Evolutionary conservation across 2,888 invertebrate species (phyloP), one percentile per base, ranked within the genome.

Genomic region (Thecophora atra): DNA sequence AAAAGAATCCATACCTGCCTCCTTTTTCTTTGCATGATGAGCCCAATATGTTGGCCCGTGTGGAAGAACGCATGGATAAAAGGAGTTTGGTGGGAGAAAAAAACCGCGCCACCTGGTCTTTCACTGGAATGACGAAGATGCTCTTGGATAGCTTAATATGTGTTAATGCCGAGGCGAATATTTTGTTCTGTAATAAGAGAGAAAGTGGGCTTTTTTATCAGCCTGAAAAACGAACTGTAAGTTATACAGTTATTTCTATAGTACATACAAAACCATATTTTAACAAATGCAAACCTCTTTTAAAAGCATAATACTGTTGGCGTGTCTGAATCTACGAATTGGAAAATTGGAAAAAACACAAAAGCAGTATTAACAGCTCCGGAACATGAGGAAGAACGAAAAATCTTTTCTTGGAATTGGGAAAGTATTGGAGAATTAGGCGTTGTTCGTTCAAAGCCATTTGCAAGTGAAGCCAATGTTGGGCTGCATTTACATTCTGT

Each of bases 331-430:
- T n/a, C 13, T 11, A 24, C 26, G n/a, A 47, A 19, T 28, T 30
- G 26, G 51, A 60, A 44, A 69, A 30, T 26, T 37, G 19, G 37
- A 1, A 37, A 8, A 11, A 37, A 6, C 30, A 62, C 62, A 56
- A n/a, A 15, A 56, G 17, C 47, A 47, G 47, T 17, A 44, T 7
- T 11, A 37, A 11, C 37, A 37, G 37, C 37, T 47, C 15, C 21
- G 13, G 6, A 56, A 21, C 24, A 15, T 8, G n/a, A 44, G 17
- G 54, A 21, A 70, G 56, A 8, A 17, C 52, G 37, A 19, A 51
- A 26, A 24, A 66, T 74, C 47, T 77, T 70, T 68, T 80, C 70
- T 8, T 81, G 81, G 80, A 79, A 80, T 71, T 82, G 82, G 82
- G 80, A 82, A 73, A 75, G 79, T 37, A 76, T 82, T 51, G 81